phyloP scores from a whole-genome alignment of 2,797 vertebrate genomes.

The Cyprinodon diabolis region DNA sequence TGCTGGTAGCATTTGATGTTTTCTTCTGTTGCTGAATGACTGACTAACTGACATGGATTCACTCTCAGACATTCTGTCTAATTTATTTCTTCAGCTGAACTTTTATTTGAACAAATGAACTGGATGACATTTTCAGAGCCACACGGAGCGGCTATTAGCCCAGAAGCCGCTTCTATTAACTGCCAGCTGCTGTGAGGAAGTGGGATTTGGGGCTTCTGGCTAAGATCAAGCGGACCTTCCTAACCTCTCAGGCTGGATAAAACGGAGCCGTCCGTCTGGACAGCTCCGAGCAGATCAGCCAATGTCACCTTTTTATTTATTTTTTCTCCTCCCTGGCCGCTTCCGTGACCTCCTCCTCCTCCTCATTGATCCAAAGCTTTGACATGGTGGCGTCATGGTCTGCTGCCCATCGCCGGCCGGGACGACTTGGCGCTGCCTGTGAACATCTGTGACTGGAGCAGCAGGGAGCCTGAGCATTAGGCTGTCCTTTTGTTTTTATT shows the following conservation, averaged over 20 bases:
- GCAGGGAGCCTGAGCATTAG: constrained; percentile 8
- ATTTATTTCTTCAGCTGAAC: neutral
- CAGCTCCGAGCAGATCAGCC: constrained; percentile 19
- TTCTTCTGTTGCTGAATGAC: neutral
- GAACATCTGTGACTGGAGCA: constrained; percentile 49
- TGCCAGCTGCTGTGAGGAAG: constrained; percentile 36
- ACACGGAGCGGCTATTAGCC: constrained; percentile 38
- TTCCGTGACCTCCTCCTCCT: constrained; percentile 42
- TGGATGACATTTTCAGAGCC: neutral
- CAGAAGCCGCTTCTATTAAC: constrained; percentile 21
- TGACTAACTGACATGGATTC: neutral
- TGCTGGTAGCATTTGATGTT: neutral
- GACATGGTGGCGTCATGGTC: constrained; percentile 42
- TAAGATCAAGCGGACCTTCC: constrained; percentile 23
- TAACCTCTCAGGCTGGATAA: constrained; percentile 34
- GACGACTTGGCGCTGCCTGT: neutral
- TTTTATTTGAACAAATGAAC: neutral
- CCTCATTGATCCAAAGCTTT: constrained; percentile 37
- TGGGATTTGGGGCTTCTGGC: constrained; percentile 18
- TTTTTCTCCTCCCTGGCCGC: neutral
- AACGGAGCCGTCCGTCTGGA: constrained; percentile 52
- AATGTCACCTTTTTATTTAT: constrained; percentile 49
- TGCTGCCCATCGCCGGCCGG: constrained; percentile 34
- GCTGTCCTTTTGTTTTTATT: neutral
- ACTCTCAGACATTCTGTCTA: rapidly evolving